Percentiles rank a stretch among this genome's conserved stretches.
Evolutionary conservation across 1,140 invertebrate genomes (phyloP).

Genomic region (Antheraea pernyi): DNA sequence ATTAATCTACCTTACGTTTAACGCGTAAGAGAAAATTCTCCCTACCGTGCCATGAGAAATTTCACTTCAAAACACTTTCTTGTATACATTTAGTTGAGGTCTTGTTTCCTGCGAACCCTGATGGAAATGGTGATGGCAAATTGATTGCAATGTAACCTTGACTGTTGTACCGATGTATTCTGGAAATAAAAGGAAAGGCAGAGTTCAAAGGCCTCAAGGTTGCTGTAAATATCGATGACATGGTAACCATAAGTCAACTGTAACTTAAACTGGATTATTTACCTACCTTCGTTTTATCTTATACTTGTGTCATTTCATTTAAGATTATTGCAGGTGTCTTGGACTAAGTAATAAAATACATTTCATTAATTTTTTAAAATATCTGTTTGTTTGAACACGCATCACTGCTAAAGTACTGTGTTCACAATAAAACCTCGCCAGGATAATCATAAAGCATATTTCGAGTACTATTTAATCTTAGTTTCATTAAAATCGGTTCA

Average conservation of each 20-base stretch:
- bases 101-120: background rate
- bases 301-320: background rate
- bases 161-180: background rate
- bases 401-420: too few species aligned
- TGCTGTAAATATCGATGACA: slow-evolving; percentile 7
- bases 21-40: too few species aligned
- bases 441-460: too few species aligned
- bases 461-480: too few species aligned
- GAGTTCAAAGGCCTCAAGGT: slow-evolving; percentile 7
- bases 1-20: too few species aligned
- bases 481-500: too few species aligned
- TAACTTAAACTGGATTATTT: background rate
- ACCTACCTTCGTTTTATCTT: background rate
- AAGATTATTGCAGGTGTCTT: too few species aligned
- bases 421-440: too few species aligned
- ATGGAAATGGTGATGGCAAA: background rate
- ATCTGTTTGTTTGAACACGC: too few species aligned
- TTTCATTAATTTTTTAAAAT: too few species aligned
- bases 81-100: background rate
- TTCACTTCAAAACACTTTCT: background rate
- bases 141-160: background rate
- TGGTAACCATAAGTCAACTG: background rate
- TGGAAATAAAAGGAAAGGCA: slow-evolving; percentile 3
- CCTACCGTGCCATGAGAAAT: too few species aligned
- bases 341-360: too few species aligned